These are phyloP conservation scores for Rutilus rutilus DNA, from an alignment of 2,113 vertebrate genomes.

Conservation along the genomic window DNA sequence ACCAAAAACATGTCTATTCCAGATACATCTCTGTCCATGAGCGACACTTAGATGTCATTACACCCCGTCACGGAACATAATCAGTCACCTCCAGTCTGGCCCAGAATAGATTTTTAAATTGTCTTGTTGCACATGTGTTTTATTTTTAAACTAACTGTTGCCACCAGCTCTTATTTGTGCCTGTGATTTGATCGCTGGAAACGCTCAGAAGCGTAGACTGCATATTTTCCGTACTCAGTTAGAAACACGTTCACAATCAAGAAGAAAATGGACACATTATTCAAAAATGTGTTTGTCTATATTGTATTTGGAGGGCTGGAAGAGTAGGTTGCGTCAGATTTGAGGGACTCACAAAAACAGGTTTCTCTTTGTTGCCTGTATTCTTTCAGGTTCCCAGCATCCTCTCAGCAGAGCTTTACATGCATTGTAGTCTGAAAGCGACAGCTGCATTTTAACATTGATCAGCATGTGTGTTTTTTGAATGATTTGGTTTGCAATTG, in stretches of 20 bases:
- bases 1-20: background rate
- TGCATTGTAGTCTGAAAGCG: background rate
- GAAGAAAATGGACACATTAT: background rate
- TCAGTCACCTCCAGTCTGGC: background rate
- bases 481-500: background rate
- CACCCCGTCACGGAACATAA: background rate
- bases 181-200: constrained; percentile 4
- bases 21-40: background rate
- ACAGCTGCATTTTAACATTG: background rate
- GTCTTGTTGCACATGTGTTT: background rate
- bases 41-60: background rate
- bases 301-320: background rate
- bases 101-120: constrained; percentile 22
- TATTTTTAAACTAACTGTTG: constrained; percentile 27
- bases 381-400: background rate
- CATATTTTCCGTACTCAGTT: background rate
- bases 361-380: background rate
- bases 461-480: background rate
- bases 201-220: background rate
- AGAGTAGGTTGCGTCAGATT: background rate
- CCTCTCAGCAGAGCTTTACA: background rate
- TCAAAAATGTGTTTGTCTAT: background rate
- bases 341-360: constrained; percentile 10
- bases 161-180: background rate
- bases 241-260: background rate